Percentiles rank a stretch among this genome's conserved stretches.
These are phyloP conservation scores for Trinorchestia longiramus DNA, from an alignment of 1,140 invertebrate genomes.

Conservation along the genomic window DNA sequence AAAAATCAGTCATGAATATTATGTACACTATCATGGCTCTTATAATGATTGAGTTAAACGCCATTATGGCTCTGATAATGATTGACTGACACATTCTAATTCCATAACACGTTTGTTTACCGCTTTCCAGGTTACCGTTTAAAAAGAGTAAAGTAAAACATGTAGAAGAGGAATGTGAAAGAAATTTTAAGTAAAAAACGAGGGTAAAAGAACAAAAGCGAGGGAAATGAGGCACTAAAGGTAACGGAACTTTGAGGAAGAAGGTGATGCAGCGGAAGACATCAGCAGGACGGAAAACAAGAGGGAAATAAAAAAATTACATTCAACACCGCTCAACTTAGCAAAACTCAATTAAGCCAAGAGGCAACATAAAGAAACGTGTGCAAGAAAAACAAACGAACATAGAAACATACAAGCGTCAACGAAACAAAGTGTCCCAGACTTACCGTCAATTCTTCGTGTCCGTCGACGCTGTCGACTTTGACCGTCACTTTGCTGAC, in stretches of 20 bases:
- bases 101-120: not conserved
- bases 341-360: not conserved
- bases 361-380: slow-evolving; percentile 7
- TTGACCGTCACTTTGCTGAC: not conserved
- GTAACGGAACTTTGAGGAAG: not conserved
- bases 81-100: slow-evolving; percentile 46
- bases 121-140: slow-evolving; percentile 41
- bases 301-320: not conserved
- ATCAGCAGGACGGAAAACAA: not conserved
- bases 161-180: not conserved
- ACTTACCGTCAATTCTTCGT: not conserved
- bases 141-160: not conserved
- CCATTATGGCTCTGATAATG: not conserved
- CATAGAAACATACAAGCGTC: not conserved
- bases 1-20: not conserved
- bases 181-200: slow-evolving; percentile 1
- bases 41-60: not conserved
- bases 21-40: not conserved
- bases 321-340: not conserved
- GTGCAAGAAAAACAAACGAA: not conserved
- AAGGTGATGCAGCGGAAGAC: not conserved
- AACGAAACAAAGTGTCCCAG: not conserved
- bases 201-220: not conserved
- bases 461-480: not conserved
- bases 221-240: not conserved